These are phyloP conservation scores for Hippolais icterina DNA, from an alignment of 2,113 vertebrate genomes.

Conservation along the genomic window DNA sequence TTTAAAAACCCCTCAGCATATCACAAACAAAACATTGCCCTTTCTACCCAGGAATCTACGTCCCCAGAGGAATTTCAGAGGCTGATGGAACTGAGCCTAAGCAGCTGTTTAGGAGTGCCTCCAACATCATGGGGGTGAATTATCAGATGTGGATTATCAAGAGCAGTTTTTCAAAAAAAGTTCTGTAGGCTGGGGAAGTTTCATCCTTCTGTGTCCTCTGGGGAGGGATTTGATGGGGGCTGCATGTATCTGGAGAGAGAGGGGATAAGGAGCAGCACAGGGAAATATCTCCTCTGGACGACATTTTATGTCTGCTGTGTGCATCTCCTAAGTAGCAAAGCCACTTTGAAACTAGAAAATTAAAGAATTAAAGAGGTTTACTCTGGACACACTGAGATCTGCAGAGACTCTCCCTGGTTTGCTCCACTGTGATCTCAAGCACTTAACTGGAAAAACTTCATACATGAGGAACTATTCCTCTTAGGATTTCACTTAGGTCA, in stretches of 20 bases:
- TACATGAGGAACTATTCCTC: background rate
- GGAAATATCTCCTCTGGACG: background rate
- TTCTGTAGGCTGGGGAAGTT: background rate
- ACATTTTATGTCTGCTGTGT: background rate
- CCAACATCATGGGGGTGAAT: background rate
- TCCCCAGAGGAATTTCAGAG: background rate
- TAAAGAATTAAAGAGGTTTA: background rate
- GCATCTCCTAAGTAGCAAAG: background rate
- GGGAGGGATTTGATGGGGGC: background rate
- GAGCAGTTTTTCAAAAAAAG: background rate
- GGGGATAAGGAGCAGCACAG: background rate
- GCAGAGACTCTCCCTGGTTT: background rate
- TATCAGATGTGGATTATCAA: background rate
- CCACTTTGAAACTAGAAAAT: background rate
- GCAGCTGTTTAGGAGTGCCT: background rate
- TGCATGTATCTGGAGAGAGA: background rate
- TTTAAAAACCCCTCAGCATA: accelerated
- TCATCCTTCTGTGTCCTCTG: background rate
- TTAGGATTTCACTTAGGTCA: background rate
- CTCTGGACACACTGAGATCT: background rate
- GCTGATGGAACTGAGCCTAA: background rate
- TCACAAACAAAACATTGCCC: background rate
- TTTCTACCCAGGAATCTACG: background rate
- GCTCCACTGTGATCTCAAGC: background rate
- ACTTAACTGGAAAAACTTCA: background rate